phyloP scores from a whole-genome alignment of 35 echinoderm and acorn worm species.

The Stichopus chloronotus region DNA sequence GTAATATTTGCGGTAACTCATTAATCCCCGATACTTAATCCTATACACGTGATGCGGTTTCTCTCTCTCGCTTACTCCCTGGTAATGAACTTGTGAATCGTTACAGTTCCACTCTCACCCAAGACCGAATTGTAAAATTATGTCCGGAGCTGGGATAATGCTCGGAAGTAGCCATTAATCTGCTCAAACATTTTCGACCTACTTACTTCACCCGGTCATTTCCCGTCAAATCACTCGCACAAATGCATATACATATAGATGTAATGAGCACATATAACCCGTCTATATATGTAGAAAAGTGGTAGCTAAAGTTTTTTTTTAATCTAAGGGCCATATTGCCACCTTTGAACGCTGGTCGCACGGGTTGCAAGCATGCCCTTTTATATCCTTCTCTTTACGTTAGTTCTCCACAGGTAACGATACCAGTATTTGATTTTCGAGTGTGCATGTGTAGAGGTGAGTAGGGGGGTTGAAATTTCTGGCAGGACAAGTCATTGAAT shows the following conservation, averaged over 20 bases:
- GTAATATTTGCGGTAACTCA: not conserved
- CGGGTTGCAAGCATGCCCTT: too few species aligned
- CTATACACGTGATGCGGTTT: not conserved
- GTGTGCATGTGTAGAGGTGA: too few species aligned
- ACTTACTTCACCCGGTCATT: not conserved
- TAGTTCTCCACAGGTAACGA: too few species aligned
- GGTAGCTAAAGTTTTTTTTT: too few species aligned
- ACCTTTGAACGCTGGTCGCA: too few species aligned
- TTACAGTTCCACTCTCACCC: not conserved
- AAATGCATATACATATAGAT: not conserved
- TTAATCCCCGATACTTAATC: not conserved
- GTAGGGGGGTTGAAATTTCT: too few species aligned
- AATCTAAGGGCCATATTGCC: too few species aligned
- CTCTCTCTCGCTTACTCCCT: not conserved
- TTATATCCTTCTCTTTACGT: too few species aligned
- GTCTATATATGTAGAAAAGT: too few species aligned
- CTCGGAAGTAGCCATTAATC: not conserved
- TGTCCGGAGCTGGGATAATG: not conserved
- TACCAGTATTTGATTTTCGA: too few species aligned
- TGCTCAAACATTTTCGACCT: not conserved
- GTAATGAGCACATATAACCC: too few species aligned
- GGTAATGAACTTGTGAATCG: not conserved
- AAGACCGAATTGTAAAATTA: not conserved
- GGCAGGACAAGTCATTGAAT: too few species aligned
- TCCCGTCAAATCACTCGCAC: not conserved